Base-by-base conservation (phyloP, 2,113 vertebrate genomes). In the Thunnus maccoyii region DNA sequence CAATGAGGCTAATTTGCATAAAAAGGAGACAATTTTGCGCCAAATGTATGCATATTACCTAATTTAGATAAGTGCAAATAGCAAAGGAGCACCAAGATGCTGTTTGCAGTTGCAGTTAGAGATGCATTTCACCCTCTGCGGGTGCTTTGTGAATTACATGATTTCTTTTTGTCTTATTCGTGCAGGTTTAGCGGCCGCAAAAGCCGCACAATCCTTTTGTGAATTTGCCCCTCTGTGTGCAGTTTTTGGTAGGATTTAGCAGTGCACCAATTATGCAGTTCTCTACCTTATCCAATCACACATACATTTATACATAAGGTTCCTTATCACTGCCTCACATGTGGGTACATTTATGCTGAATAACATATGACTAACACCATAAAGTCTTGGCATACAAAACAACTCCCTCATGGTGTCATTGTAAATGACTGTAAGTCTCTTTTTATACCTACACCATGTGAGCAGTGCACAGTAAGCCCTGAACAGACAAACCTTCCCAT, bases 321-420 rank as follows among this genome's bases (percentile, higher is more conserved):
- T 86, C 41, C 75, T 67, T 84, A 91, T 91, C 87, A 13, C 7
- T 51, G 25, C 47, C 58, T 83, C 50, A 63, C 83, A 89, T 71
- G 73, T 63, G 72, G 69, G 14, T 66, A 63, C 50, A 79, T 60
- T 83, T 73, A 69, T 54, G 66, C 61, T 83, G 63, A 74, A 50
- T 62, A 67, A 56, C 22, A 71, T 50, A 47, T 57, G 30, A 78
- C 64, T 67, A 78, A 64, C 22, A 66, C 13, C 52, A 22, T 55
- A 61, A 61, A 76, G 25, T 76, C 22, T 44, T 75, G 25, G 65
- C 65, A 84, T 44, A 72, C 47, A 69, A 17, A 80, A 85, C 27
- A 41, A 65, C 16, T 56, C 72, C 46, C 64, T 41, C 0, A 1
- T 72, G 55, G 63, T n/a, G 18, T 57, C 27, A 50, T 41, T 69